These are phyloP conservation scores for Petroica traversi DNA, from an alignment of 2,113 vertebrate genomes.

Conservation along the genomic window DNA sequence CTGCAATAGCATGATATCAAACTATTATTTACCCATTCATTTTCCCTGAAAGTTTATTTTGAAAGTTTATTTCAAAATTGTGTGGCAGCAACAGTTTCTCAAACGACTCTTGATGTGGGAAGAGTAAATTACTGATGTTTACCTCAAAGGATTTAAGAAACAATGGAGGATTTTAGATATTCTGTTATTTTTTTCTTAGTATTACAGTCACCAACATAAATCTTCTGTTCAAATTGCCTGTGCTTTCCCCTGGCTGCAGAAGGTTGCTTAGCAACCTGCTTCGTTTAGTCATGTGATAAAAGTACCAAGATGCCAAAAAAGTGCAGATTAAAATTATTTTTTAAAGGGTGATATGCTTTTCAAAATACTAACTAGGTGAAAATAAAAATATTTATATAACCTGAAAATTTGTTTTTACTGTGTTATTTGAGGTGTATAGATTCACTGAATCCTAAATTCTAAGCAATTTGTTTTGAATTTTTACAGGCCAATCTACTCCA, in stretches of 20 bases:
- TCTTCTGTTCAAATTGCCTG: slow-evolving; percentile 38
- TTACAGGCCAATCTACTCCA: neutral
- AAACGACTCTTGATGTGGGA: neutral
- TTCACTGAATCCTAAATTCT: slow-evolving; percentile 11
- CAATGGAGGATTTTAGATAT: neutral
- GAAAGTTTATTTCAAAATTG: too few relatives aligned
- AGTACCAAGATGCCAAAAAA: slow-evolving; percentile 45
- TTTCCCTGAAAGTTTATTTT: neutral
- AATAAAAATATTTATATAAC: neutral
- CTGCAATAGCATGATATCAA: rapidly evolving
- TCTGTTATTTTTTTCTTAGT: slow-evolving; percentile 29
- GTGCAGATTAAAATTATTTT: slow-evolving; percentile 29
- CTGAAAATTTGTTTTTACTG: neutral
- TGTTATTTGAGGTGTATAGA: neutral
- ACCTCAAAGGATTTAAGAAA: neutral
- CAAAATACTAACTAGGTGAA: neutral
- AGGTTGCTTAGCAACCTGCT: slow-evolving; percentile 71
- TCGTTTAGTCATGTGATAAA: slow-evolving; percentile 60
- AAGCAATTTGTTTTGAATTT: neutral
- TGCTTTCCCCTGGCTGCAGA: slow-evolving; percentile 13
- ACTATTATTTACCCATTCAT: neutral
- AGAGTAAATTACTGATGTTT: neutral
- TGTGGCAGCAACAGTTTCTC: neutral
- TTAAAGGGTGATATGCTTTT: neutral
- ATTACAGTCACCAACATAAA: slow-evolving; percentile 49